phyloP scores from a whole-genome alignment of 2,888 invertebrate species.

The Odontomyia ornata region DNA sequence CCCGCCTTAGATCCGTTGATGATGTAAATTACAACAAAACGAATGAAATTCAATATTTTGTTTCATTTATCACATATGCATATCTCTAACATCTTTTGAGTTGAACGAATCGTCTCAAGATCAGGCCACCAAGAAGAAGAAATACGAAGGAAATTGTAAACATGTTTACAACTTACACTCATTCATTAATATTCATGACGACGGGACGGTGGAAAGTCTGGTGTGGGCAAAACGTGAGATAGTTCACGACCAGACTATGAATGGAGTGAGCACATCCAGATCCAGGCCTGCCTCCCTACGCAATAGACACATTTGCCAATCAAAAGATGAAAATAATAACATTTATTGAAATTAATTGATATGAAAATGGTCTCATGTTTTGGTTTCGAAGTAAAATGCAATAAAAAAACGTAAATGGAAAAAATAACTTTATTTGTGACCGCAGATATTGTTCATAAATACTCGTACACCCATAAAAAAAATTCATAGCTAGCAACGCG shows the following conservation, averaged over 20 bases:
- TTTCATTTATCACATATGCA: no score
- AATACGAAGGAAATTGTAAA: constrained; percentile 22
- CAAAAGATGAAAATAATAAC: constrained; percentile 19
- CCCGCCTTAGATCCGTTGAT: no score
- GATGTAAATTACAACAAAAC: no score
- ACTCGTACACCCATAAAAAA: background rate
- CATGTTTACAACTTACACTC: constrained; percentile 27
- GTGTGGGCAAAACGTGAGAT: constrained; percentile 16
- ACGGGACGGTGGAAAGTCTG: background rate
- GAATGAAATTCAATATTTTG: no score
- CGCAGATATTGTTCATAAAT: background rate
- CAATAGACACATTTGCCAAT: constrained; percentile 12
- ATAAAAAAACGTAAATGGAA: no score
- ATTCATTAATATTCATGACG: background rate
- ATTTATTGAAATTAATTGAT: constrained; percentile 22
- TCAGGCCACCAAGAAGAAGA: no score
- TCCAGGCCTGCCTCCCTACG: constrained; percentile 3
- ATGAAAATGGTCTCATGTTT: constrained; percentile 14
- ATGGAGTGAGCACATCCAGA: background rate
- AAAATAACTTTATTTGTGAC: background rate
- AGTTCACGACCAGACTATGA: background rate
- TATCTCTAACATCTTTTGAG: no score
- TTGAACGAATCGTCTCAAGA: no score
- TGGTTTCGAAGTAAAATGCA: background rate
- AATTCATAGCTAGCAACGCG: background rate